These are phyloP conservation scores for Hartigia nigra DNA, from an alignment of 2,888 invertebrate genomes.

Conservation along the genomic window DNA sequence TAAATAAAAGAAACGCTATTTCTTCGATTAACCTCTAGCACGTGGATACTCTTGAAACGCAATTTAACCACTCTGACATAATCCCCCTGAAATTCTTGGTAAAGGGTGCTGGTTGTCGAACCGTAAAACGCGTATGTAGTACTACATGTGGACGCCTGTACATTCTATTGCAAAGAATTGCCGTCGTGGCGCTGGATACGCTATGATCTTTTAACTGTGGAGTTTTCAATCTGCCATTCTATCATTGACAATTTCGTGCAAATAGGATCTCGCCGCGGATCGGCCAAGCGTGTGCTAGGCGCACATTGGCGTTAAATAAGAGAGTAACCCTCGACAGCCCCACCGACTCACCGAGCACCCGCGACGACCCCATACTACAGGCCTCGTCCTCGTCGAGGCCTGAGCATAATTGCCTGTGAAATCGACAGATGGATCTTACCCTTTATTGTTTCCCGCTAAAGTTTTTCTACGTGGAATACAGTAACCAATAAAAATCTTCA, in stretches of 20 bases:
- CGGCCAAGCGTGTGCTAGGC: slow-evolving; percentile 72
- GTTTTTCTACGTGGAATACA: neutral
- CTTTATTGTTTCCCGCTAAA: slow-evolving; percentile 52
- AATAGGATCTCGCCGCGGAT: slow-evolving; percentile 67
- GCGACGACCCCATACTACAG: neutral
- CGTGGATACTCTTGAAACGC: neutral
- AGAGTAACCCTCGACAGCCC: slow-evolving; percentile 55
- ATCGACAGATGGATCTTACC: slow-evolving; percentile 59
- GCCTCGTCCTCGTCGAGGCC: neutral
- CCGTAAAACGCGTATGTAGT: neutral
- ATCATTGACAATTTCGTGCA: slow-evolving; percentile 64
- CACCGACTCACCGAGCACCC: neutral
- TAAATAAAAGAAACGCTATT: slow-evolving; percentile 49
- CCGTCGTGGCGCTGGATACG: neutral
- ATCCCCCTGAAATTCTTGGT: neutral
- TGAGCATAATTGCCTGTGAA: slow-evolving; percentile 63
- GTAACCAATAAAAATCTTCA: neutral
- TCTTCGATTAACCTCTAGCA: slow-evolving; percentile 16
- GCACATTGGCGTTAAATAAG: slow-evolving; percentile 78
- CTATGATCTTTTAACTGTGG: slow-evolving; percentile 38
- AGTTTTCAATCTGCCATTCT: slow-evolving; percentile 63
- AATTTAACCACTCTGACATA: neutral
- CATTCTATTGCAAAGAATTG: neutral
- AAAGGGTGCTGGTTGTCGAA: neutral
- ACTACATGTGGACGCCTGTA: neutral